Percentiles rank a stretch among this genome's conserved stretches.
Evolutionary conservation across 2,113 vertebrate species (phyloP).

Genomic region (Burhinus oedicnemus): DNA sequence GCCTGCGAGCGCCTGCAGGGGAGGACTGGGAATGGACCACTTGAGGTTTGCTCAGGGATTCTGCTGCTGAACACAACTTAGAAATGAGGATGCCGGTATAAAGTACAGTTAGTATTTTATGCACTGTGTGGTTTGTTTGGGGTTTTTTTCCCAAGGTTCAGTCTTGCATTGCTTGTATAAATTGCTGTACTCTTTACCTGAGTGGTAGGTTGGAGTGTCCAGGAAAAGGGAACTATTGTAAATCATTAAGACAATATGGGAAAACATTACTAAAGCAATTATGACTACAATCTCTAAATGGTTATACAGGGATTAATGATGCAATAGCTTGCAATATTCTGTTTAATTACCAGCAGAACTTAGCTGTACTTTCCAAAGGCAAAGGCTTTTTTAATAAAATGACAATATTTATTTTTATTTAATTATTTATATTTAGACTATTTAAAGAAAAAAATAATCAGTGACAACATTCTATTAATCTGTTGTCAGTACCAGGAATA

Average conservation of each 20-base stretch:
- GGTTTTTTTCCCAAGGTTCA: neutral
- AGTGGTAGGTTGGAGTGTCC: neutral
- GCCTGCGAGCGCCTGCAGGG: neutral
- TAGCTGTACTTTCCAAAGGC: slow-evolving; percentile 35
- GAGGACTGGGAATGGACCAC: neutral
- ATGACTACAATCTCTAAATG: slow-evolving; percentile 51
- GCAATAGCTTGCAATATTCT: slow-evolving; percentile 42
- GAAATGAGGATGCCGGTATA: neutral
- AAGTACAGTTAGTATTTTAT: neutral
- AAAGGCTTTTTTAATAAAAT: slow-evolving; percentile 35
- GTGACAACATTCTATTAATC: neutral
- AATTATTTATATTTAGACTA: slow-evolving; percentile 39
- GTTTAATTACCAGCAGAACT: slow-evolving; percentile 55
- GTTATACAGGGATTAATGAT: slow-evolving; percentile 9
- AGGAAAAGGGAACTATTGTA: neutral
- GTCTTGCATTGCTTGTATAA: neutral
- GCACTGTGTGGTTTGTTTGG: neutral
- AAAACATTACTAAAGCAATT: slow-evolving; percentile 50
- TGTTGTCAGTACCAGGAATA: neutral
- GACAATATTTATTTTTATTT: slow-evolving; percentile 56
- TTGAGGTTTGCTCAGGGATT: neutral
- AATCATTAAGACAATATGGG: slow-evolving; percentile 33
- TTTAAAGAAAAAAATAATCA: neutral
- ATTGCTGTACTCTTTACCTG: neutral
- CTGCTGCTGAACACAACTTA: neutral